Evolutionary conservation across 1,140 invertebrate species (phyloP).

Genomic region (Bombus pyrosoma): DNA sequence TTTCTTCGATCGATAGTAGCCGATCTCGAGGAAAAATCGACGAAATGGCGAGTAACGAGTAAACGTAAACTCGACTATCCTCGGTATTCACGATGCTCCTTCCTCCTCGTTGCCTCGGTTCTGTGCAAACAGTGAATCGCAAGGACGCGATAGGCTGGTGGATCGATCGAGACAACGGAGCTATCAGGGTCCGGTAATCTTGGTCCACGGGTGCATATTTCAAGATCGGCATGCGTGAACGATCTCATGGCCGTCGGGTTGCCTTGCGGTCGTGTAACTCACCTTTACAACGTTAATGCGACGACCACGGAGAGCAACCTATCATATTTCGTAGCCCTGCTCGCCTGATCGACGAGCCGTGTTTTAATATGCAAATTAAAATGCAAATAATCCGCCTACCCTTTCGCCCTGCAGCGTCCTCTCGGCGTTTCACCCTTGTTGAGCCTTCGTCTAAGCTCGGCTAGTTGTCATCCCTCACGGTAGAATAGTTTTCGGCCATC

Average conservation of each 20-base stretch:
- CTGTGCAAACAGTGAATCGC: conserved; percentile 62
- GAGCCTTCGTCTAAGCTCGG: neutral
- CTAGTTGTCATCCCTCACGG: conserved; percentile 40
- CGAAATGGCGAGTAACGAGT: neutral
- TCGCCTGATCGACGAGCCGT: conserved; percentile 71
- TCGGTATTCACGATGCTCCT: neutral
- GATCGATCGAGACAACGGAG: conserved; percentile 60
- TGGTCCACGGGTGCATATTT: conserved; percentile 79
- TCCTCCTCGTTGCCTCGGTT: neutral
- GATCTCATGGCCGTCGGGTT: conserved; percentile 80
- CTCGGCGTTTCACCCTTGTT: neutral
- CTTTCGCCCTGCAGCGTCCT: neutral
- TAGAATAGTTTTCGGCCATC: neutral
- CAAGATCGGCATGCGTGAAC: conserved; percentile 81
- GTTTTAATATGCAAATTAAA: conserved; percentile 82
- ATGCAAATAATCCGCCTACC: conserved; percentile 74
- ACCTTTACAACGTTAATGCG: conserved; percentile 79
- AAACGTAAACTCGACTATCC: neutral
- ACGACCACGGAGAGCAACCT: conserved; percentile 69
- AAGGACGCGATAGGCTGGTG: conserved; percentile 21
- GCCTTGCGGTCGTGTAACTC: conserved; percentile 80
- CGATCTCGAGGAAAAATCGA: neutral
- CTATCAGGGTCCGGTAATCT: conserved; percentile 72
- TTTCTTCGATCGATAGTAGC: neutral
- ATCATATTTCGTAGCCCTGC: conserved; percentile 76